Percentiles rank a stretch among this genome's conserved stretches.
These are phyloP conservation scores for Monarcha castaneiventris DNA, from an alignment of 2,113 vertebrate genomes.

Conservation along the genomic window DNA sequence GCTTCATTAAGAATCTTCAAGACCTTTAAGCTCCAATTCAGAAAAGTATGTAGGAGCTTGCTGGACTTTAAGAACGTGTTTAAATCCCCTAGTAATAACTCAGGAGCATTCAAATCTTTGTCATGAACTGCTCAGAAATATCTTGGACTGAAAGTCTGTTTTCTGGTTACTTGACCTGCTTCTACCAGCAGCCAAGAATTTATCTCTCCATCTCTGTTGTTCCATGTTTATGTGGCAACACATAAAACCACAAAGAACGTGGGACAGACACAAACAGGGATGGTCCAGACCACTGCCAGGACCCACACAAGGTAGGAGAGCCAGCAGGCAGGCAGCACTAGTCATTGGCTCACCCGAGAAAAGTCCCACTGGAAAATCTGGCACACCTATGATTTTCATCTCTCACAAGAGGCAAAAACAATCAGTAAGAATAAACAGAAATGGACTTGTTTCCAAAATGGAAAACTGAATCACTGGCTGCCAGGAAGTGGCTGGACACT, in stretches of 20 bases:
- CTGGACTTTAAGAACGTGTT: not conserved
- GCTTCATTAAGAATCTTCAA: not conserved
- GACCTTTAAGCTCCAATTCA: not conserved
- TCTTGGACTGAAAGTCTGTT: conserved; percentile 15
- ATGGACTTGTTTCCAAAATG: conserved; percentile 4
- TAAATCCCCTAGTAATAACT: not conserved
- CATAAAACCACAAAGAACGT: conserved; percentile 57
- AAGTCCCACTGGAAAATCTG: conserved; percentile 34
- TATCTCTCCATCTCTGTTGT: conserved; percentile 51
- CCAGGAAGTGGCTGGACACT: conserved; percentile 27
- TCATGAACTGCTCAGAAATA: conserved; percentile 1
- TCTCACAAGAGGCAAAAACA: conserved; percentile 23
- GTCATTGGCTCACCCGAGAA: not conserved
- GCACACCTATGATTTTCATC: conserved; percentile 25
- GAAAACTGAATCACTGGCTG: conserved; percentile 51
- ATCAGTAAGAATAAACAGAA: conserved; percentile 43
- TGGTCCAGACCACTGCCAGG: conserved; percentile 8
- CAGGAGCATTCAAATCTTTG: not conserved
- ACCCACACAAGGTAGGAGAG: not conserved
- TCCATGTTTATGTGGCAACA: conserved; percentile 31
- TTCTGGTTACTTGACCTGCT: conserved; percentile 54
- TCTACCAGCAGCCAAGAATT: conserved; percentile 50
- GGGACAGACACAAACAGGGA: conserved; percentile 50
- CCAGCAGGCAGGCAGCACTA: not conserved
- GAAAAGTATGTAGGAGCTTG: not conserved